These are phyloP conservation scores for Macrotrachela quadricornifera DNA, from an alignment of 1,140 invertebrate genomes.

Conservation along the genomic window DNA sequence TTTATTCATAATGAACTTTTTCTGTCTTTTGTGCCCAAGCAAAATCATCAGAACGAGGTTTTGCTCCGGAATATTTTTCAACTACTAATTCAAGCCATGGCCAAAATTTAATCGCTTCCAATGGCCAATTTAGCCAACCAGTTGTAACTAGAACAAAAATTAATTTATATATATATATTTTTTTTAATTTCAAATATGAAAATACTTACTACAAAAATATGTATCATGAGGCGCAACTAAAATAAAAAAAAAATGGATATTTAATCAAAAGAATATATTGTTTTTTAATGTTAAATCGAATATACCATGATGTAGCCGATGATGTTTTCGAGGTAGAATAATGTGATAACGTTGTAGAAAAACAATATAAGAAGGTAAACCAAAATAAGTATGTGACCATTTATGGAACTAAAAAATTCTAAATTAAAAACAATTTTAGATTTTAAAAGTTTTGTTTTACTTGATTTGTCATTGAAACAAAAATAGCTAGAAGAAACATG, in stretches of 20 bases:
- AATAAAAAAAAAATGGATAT: no score
- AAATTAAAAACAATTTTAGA: conserved; percentile 14
- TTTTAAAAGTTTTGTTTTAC: conserved; percentile 34
- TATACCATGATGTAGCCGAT: conserved; percentile 70
- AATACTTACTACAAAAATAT: conserved; percentile 51
- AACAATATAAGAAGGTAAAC: conserved; percentile 64
- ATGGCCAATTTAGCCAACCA: conserved; percentile 80
- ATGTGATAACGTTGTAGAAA: conserved; percentile 70
- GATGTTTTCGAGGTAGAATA: conserved; percentile 73
- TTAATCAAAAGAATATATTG: no score
- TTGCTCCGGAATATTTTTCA: conserved; percentile 51
- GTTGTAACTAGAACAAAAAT: conserved; percentile 52
- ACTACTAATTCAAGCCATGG: conserved; percentile 53
- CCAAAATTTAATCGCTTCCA: conserved; percentile 76
- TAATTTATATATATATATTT: no score
- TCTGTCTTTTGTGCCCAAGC: conserved; percentile 48
- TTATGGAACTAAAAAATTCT: conserved; percentile 68
- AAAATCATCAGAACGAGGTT: conserved; percentile 73
- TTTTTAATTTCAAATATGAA: no score
- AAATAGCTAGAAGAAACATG: conserved; percentile 68
- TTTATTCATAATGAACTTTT: no score
- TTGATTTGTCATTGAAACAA: conserved; percentile 86
- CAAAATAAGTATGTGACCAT: conserved; percentile 96
- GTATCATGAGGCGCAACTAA: conserved; percentile 71
- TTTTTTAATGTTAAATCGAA: no score